Conservation (phyloP, 2,888 invertebrate species). For the Molorchus minor region DNA sequence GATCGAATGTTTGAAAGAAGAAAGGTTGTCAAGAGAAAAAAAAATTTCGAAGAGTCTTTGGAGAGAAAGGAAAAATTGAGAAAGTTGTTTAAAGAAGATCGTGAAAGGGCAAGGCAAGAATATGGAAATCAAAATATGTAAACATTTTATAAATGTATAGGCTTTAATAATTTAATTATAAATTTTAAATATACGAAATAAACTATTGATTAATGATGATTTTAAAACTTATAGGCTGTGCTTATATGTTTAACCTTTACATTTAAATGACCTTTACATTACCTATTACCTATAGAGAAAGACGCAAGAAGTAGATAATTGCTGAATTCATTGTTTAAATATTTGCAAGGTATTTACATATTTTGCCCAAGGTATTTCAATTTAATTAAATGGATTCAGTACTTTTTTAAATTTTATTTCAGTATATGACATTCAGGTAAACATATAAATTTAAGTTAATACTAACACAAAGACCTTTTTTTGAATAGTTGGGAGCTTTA, state of each 20-base stretch:
- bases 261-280: too few species aligned
- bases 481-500: slow-evolving; percentile 9
- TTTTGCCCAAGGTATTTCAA: background rate
- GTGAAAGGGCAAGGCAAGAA: slow-evolving; percentile 16
- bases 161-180: too few species aligned
- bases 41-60: slow-evolving; percentile 48
- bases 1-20: slow-evolving; percentile 50
- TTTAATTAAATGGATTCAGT: background rate
- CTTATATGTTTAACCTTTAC: too few species aligned
- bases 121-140: background rate
- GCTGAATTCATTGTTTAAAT: too few species aligned
- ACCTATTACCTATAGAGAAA: too few species aligned
- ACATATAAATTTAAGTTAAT: slow-evolving; percentile 42
- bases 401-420: slow-evolving; percentile 34
- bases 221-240: too few species aligned
- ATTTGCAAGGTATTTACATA: too few species aligned
- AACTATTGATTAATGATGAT: too few species aligned
- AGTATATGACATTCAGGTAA: slow-evolving; percentile 42
- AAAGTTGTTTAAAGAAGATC: slow-evolving; percentile 33
- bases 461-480: slow-evolving; percentile 35
- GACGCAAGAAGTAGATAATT: too few species aligned
- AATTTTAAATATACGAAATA: too few species aligned
- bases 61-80: slow-evolving; percentile 46
- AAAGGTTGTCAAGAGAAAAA: slow-evolving; percentile 46
- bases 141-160: background rate